phyloP scores from a whole-genome alignment of 1,140 invertebrate species.

The Drosophila murphyi region DNA sequence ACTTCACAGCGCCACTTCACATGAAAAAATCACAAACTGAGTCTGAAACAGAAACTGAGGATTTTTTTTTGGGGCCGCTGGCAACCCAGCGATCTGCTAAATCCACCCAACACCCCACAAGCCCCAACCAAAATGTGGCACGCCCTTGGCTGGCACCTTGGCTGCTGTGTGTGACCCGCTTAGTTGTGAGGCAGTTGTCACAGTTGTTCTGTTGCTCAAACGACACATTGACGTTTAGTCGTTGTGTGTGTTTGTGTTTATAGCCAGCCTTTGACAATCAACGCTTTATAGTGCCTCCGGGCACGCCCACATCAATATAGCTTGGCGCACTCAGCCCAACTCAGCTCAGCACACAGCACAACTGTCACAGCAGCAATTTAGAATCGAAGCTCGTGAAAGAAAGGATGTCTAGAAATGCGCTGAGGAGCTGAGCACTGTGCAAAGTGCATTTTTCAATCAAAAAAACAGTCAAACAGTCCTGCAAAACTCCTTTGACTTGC shows the following conservation, averaged over 20 bases:
- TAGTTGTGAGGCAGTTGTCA: constrained; percentile 11
- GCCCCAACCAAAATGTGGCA: not conserved
- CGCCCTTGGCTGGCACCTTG: constrained; percentile 1
- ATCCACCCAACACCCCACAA: no score
- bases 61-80: constrained; percentile 15
- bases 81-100: constrained; percentile 12
- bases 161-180: not conserved
- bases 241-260: not conserved
- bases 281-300: constrained; percentile 22
- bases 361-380: constrained; percentile 3
- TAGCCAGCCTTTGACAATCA: constrained; percentile 45
- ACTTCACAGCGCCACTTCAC: constrained; percentile 73
- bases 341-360: not conserved
- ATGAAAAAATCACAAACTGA: constrained; percentile 70
- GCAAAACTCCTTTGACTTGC: constrained; percentile 13
- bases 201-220: constrained; percentile 48
- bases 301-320: constrained; percentile 26
- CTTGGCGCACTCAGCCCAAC: constrained; percentile 1
- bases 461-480: constrained; percentile 31
- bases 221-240: constrained; percentile 41
- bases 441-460: constrained; percentile 60
- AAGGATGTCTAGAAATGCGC: constrained; percentile 2
- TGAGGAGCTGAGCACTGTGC: not conserved
- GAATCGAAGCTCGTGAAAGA: not conserved
- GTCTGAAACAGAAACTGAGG: no score